Evolutionary conservation across 2,888 invertebrate genomes (phyloP).

Genomic region (Standfussiana lucernea): DNA sequence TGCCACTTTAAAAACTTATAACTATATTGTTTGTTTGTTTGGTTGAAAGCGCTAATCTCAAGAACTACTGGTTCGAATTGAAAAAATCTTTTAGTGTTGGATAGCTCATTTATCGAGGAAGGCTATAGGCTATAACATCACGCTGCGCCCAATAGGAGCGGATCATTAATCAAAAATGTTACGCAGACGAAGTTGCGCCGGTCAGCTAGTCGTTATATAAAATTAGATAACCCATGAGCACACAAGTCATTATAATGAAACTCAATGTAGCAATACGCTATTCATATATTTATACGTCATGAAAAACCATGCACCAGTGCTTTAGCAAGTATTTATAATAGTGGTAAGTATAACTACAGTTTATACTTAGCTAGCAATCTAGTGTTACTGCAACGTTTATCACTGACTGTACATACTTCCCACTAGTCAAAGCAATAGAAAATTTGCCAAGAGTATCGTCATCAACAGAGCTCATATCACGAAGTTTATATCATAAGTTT

Average conservation of each 20-base stretch:
- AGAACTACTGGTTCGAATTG: too few relatives aligned
- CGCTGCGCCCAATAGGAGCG: too few relatives aligned
- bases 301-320: background rate
- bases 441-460: constrained; percentile 37
- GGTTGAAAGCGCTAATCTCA: too few relatives aligned
- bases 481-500: constrained; percentile 65
- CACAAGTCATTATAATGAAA: background rate
- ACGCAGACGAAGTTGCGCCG: too few relatives aligned
- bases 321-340: background rate
- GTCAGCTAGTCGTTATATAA: too few relatives aligned
- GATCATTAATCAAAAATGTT: too few relatives aligned
- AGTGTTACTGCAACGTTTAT: constrained; percentile 8
- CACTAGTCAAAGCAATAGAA: constrained; percentile 22
- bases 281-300: background rate
- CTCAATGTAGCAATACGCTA: background rate
- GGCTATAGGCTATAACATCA: too few relatives aligned
- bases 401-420: constrained; percentile 36
- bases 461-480: constrained; percentile 73
- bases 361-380: background rate
- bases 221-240: background rate
- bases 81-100: too few relatives aligned
- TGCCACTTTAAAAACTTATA: too few relatives aligned
- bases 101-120: too few relatives aligned
- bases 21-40: too few relatives aligned
- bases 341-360: background rate